phyloP scores from a whole-genome alignment of 2,888 invertebrate genomes.

The Thymelicus acteon region DNA sequence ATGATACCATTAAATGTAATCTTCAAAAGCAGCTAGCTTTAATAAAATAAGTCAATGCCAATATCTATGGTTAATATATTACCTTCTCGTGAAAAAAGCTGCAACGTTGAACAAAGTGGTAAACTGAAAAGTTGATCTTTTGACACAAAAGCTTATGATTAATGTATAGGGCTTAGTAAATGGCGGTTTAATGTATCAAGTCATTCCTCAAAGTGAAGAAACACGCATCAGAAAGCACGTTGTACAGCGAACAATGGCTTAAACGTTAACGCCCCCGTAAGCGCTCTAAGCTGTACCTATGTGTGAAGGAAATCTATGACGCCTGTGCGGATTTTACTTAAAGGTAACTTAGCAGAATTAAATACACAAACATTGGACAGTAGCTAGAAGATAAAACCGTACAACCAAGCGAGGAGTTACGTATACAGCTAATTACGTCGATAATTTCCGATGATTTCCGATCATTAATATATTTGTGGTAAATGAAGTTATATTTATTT shows the following conservation, averaged over 20 bases:
- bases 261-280: slow-evolving; percentile 9
- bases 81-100: neutral
- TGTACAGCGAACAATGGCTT: slow-evolving; percentile 38
- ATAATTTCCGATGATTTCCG: too few species aligned
- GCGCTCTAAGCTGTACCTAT: slow-evolving; percentile 8
- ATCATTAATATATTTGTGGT: too few species aligned
- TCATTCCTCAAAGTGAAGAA: slow-evolving; percentile 42
- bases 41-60: too few species aligned
- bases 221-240: slow-evolving; percentile 42
- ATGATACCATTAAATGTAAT: too few species aligned
- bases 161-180: slow-evolving; percentile 44
- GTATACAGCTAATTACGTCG: too few species aligned
- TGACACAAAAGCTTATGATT: slow-evolving; percentile 51
- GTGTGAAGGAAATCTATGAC: slow-evolving; percentile 8
- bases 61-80: neutral
- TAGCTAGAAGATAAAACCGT: neutral
- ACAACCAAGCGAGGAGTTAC: too few species aligned
- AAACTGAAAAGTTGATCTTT: slow-evolving; percentile 34
- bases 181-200: slow-evolving; percentile 35
- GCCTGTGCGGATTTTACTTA: slow-evolving; percentile 11
- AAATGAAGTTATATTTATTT: too few species aligned
- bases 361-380: neutral
- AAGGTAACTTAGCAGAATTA: neutral
- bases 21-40: too few species aligned
- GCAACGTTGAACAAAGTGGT: slow-evolving; percentile 18